A percentile compares a stretch with the other conserved stretches of the same genome.
phyloP scores from a whole-genome alignment of 2,888 invertebrate species.

The Mythimna pallens region DNA sequence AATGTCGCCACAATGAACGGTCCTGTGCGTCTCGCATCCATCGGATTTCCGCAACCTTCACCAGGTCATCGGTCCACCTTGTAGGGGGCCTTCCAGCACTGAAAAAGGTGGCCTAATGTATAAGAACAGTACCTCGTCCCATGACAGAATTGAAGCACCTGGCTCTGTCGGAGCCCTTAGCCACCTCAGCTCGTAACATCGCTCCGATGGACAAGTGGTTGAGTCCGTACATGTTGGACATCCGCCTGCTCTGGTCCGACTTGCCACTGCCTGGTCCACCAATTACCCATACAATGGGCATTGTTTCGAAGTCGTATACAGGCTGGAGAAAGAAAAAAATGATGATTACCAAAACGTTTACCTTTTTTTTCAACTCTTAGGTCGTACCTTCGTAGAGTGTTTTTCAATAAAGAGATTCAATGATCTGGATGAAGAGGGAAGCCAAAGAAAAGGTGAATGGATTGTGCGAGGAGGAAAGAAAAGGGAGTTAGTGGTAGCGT shows the following conservation, averaged over 20 bases:
- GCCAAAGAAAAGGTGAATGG: too few relatives aligned
- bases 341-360: background rate
- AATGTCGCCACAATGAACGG: too few relatives aligned
- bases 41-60: too few relatives aligned
- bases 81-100: too few relatives aligned
- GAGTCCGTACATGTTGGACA: slow-evolving; percentile 97
- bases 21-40: too few relatives aligned
- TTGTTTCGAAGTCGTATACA: slow-evolving; percentile 28
- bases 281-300: slow-evolving; percentile 47
- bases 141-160: slow-evolving; percentile 95
- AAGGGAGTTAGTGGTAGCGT: too few relatives aligned
- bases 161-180: slow-evolving; percentile 96
- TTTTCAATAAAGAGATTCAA: too few relatives aligned
- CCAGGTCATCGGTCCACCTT: too few relatives aligned
- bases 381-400: too few relatives aligned
- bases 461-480: too few relatives aligned
- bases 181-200: slow-evolving; percentile 96
- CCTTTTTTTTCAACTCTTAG: background rate
- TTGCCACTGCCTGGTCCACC: slow-evolving; percentile 98
- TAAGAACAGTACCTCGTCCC: slow-evolving; percentile 92
- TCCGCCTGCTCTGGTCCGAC: slow-evolving; percentile 97
- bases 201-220: slow-evolving; percentile 98
- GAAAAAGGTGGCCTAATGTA: background rate
- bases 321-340: slow-evolving; percentile 9
- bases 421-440: too few relatives aligned